Percentiles rank a stretch among this genome's conserved stretches.
Conservation (phyloP, 2,113 vertebrate species). For the Oxygymnocypris stewartii region DNA sequence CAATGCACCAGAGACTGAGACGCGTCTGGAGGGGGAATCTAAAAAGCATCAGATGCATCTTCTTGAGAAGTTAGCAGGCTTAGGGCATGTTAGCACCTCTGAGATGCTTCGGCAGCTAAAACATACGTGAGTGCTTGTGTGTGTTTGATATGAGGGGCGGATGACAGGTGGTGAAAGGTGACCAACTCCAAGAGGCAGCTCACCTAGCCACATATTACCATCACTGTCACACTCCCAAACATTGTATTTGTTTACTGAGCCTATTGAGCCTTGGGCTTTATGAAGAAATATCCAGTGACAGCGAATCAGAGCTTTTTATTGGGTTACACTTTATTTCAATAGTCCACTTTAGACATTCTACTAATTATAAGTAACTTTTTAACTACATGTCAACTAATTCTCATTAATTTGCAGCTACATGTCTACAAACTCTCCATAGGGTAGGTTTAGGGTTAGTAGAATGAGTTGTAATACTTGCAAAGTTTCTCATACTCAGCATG, state of each 20-base stretch:
- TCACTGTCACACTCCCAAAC: constrained; percentile 68
- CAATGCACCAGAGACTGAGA: constrained; percentile 63
- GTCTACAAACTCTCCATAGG: no score
- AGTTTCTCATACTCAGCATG: no score
- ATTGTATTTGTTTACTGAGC: not conserved
- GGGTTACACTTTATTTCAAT: no score
- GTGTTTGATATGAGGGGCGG: constrained; percentile 74
- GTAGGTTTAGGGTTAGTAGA: no score
- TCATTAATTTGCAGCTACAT: no score
- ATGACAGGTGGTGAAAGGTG: constrained; percentile 79
- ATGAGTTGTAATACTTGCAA: no score
- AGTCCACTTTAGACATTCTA: no score
- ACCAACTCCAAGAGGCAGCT: constrained; percentile 67
- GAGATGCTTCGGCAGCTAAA: constrained; percentile 53
- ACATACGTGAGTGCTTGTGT: constrained; percentile 62
- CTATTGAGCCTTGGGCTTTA: constrained; percentile 31
- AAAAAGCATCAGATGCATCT: constrained; percentile 41
- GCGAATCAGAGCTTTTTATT: not conserved
- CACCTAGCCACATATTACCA: constrained; percentile 73
- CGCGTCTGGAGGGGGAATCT: constrained; percentile 58
- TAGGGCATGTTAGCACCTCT: constrained; percentile 68
- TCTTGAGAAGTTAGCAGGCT: constrained; percentile 45
- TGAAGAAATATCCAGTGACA: constrained; percentile 23
- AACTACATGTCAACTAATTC: no score
- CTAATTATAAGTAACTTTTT: no score